Evolutionary conservation across 2,797 vertebrate genomes (phyloP), one percentile per base, ranked within the genome.

Genomic region (Chrosomus eos): DNA sequence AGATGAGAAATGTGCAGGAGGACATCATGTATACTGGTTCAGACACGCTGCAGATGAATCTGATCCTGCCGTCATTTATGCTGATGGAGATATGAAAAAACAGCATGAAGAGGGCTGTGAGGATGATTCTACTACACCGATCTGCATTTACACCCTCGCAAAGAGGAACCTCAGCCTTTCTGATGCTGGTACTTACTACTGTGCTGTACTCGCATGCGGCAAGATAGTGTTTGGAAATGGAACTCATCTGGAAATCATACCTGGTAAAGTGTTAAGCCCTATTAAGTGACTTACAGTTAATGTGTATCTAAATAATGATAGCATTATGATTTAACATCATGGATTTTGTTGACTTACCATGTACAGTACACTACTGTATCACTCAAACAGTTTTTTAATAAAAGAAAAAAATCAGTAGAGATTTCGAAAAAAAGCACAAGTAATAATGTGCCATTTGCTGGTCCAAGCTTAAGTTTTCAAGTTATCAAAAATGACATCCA

Each of bases 151-250:
- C 45, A 70, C 48, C 1, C 33, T 85, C 51, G 48, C 67, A 43
- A 84, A 71, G 76, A 83, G 5, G 21, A 86, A 86, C 51, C 53
- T 88, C 71, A 53, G 76, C 64, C 51, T 23, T 36, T 71, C 76
- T 64, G 87, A 86, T 77, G 53, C 72, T 73, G 87, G 81, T 3
- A 71, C 62, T 40, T 88, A 86, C 45, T 86, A 84, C 84, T 88
- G 87, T 66, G 85, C 87, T 43, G 58, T 84, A 4, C 40, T 40
- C 0, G 7, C n/a, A 43, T 86, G 84, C 38, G 84, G 21, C 8
- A 23, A 73, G 67, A 66, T 89, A n/a, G 5, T 85, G 48, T 82
- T 87, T 82, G 88, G 88, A 33, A 88, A 85, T n/a, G 85, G 82
- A 45, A 87, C 80, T 38, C 18, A 11, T 43, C 64, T 88, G n/a